Evolutionary conservation across 2,888 invertebrate species (phyloP), one percentile per base, ranked within the genome.

Genomic region (Tetropium fuscum): DNA sequence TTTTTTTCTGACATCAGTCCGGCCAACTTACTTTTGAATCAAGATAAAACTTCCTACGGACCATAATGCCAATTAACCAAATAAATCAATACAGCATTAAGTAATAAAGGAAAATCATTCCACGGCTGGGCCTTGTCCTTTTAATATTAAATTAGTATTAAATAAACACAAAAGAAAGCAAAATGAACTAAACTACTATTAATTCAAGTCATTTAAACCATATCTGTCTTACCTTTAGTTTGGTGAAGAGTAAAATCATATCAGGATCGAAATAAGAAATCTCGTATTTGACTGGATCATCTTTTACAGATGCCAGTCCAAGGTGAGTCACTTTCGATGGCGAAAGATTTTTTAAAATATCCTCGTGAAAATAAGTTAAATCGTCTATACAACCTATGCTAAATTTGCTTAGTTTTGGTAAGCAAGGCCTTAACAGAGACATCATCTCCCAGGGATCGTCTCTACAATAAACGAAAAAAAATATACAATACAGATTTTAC

Each of bases 251-350:
- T 65, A 83, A 82, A 68, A 92, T 85, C 62, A 86, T 78, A 47
- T 82, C 78, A 48, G 86, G 82, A 72, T 88, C 83, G 60, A 90
- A 83, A 68, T 85, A 83, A 20, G 84, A 78, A 43, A 86, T 84
- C 54, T 69, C 66, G 80, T 90, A 90, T 73, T 86, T 84, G 72
- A 87, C 86, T 56, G 90, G 89, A 83, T 90, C 88, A 77, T 89
- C 89, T 79, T 91, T 91, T 20, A 92, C 86, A 47, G 90, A 89
- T 65, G 90, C 89, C 69, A 92, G 81, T 70, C 90, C 89, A 36
- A 92, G 82, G 63, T 86, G 84, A 58, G 85, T 83, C 44, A 92
- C 77, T 58, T 86, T 85, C 68, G 85, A 83, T 41, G 88, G 82
- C 61, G 81, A 81, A 45, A 79, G 74, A 57, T 78, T 71, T 49